Conservation (phyloP, 2,113 vertebrate genomes). For the Plecotus auritus region DNA sequence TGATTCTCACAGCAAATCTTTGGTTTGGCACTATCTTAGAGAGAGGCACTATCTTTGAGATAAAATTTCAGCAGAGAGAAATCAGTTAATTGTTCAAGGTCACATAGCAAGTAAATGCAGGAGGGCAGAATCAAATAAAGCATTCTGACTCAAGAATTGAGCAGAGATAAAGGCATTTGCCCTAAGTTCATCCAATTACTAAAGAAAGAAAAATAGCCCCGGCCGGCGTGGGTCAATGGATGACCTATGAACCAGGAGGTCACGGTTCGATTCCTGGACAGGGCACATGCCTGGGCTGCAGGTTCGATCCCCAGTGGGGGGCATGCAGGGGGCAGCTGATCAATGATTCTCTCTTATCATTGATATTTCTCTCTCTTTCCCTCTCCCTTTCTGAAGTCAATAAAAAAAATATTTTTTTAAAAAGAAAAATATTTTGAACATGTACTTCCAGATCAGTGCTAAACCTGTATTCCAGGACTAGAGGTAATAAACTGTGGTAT, state of each 20-base stretch:
- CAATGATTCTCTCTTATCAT: too few species aligned
- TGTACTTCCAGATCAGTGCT: neutral
- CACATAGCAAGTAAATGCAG: neutral
- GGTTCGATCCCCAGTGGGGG: too few species aligned
- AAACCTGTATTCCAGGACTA: neutral
- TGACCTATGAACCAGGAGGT: too few species aligned
- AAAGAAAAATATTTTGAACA: neutral
- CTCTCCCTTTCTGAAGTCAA: too few species aligned
- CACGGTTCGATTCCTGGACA: too few species aligned
- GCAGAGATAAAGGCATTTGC: neutral
- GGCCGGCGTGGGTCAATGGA: too few species aligned
- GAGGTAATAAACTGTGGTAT: neutral
- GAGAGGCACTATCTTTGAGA: neutral
- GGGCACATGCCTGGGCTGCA: too few species aligned
- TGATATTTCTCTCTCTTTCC: too few species aligned
- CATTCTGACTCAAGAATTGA: neutral
- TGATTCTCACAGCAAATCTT: constrained; percentile 9
- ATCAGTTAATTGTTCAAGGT: constrained; percentile 8
- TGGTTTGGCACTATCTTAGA: neutral
- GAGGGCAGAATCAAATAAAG: neutral
- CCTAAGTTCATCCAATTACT: neutral
- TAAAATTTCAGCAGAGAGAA: neutral
- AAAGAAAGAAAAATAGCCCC: neutral
- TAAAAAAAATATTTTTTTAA: too few species aligned
- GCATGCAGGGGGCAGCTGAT: too few species aligned